Base-by-base conservation (phyloP, 1,140 invertebrate species). In the Diorhabda carinulata region DNA sequence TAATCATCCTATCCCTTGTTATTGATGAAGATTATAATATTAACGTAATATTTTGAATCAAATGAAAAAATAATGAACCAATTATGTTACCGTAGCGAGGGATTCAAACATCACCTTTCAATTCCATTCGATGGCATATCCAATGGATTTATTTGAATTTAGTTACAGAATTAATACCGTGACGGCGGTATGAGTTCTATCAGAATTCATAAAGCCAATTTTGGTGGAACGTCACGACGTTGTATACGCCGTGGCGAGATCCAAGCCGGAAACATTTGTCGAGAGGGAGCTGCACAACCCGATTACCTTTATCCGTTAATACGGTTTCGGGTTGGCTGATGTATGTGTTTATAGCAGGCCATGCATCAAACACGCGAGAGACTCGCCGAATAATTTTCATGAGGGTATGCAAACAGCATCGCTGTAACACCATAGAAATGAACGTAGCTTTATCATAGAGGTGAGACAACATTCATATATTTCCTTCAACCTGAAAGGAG, bases 241-340 rank as follows among this genome's bases (percentile, higher is more conserved):
- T 52, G 47, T 52, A 3, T 8, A 52, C 47, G 47, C 47, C 63
- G 45, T 45, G 43, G 63, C 45, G 63, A 64, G 47, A 57, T 25
- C 47, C 52, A 57, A 40, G 63, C 43, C 63, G 63, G 52, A 64
- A 64, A 64, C 45, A 64, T 64, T 64, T 64, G 63, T 64, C 63
- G 63, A 64, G 45, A 64, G 63, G 63, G 63, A 44, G 63, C 45
- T 56, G 63, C 63, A 52, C 47, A 64, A 64, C 63, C 45, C 63
- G 44, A 64, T 64, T 64, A 64, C 63, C 52, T 52, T 64, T 64
- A 64, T 64, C 63, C 63, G 63, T 64, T 64, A 64, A 64, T 64
- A 64, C 63, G 63, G 63, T 64, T 64, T 64, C 45, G 43, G 63
- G 43, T 64, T 64, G 43, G 63, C 63, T 64, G 63, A 64, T 64